Evolutionary conservation across 2,113 vertebrate genomes (phyloP).

Genomic region (Seriola quinqueradiata): DNA sequence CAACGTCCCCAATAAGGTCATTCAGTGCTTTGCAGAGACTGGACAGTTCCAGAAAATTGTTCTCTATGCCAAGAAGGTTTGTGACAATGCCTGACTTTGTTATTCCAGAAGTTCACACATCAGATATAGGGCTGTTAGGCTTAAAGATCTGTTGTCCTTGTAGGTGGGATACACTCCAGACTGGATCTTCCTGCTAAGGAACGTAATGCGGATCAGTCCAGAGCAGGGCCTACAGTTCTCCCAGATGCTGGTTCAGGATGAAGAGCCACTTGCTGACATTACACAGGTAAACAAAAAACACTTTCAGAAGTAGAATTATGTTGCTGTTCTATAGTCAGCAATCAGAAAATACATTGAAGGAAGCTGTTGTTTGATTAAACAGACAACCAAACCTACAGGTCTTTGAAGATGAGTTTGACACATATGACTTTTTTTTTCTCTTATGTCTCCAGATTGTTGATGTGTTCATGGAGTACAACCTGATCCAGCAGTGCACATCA

Average conservation of each 20-base stretch:
- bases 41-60: constrained; percentile 99
- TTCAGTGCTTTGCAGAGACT: constrained; percentile 99
- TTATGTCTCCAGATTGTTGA: constrained; percentile 92
- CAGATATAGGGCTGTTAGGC: not conserved
- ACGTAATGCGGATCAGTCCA: constrained; percentile 98
- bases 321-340: not conserved
- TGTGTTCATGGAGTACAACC: constrained; percentile 99
- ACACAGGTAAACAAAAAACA: constrained; percentile 89
- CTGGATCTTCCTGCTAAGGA: constrained; percentile 98
- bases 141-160: constrained; percentile 15
- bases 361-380: not conserved
- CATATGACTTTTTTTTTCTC: not conserved
- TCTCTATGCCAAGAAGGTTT: constrained; percentile 98
- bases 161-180: constrained; percentile 99
- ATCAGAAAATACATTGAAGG: no score
- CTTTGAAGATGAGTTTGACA: constrained; percentile 4
- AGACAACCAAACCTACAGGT: not conserved
- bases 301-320: no score
- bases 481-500: constrained; percentile 99
- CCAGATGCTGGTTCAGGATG: constrained; percentile 99
- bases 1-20: constrained; percentile 98
- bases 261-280: constrained; percentile 98
- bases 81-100: not conserved
- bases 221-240: constrained; percentile 99
- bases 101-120: not conserved